Conservation (phyloP, 37 sponge, comb jelly and placozoan genomes). For the Diacarnus erythraeanus region DNA sequence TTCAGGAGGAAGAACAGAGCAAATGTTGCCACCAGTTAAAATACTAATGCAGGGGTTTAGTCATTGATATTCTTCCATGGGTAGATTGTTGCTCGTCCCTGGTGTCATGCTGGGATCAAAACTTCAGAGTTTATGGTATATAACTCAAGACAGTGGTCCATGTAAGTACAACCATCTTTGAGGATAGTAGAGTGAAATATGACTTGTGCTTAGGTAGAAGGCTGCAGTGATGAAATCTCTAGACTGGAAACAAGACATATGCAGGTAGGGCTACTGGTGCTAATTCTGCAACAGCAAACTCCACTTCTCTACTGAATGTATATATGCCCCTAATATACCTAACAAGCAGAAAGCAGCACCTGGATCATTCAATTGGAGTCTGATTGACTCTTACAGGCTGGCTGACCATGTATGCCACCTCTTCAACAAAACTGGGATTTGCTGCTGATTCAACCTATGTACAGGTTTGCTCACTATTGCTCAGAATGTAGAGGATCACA, state of each 20-base stretch:
- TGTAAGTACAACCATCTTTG: not conserved
- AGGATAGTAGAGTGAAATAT: slow-evolving; percentile 26
- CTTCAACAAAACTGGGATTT: not conserved
- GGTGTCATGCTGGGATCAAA: slow-evolving; percentile 21
- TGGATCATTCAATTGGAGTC: not conserved
- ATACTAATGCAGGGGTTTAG: not conserved
- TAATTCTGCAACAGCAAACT: not conserved
- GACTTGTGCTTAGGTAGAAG: slow-evolving; percentile 14
- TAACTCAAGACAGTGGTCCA: not conserved
- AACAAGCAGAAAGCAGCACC: not conserved
- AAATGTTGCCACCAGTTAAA: not conserved
- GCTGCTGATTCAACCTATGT: not conserved
- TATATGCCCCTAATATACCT: not conserved
- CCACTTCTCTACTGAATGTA: not conserved
- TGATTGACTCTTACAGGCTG: not conserved
- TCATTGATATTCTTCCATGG: slow-evolving; percentile 39
- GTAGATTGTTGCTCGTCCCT: slow-evolving; percentile 25
- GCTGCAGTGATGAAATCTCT: slow-evolving; percentile 16
- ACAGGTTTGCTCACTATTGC: not conserved
- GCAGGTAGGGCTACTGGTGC: slow-evolving; percentile 20
- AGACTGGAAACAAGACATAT: slow-evolving; percentile 48
- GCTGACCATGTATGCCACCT: not conserved
- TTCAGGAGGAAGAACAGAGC: slow-evolving; percentile 10
- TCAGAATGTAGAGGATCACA: not conserved
- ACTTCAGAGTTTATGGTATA: slow-evolving; percentile 23